These are phyloP conservation scores for Mamestra brassicae DNA, from an alignment of 2,888 invertebrate species.

Conservation along the genomic window DNA sequence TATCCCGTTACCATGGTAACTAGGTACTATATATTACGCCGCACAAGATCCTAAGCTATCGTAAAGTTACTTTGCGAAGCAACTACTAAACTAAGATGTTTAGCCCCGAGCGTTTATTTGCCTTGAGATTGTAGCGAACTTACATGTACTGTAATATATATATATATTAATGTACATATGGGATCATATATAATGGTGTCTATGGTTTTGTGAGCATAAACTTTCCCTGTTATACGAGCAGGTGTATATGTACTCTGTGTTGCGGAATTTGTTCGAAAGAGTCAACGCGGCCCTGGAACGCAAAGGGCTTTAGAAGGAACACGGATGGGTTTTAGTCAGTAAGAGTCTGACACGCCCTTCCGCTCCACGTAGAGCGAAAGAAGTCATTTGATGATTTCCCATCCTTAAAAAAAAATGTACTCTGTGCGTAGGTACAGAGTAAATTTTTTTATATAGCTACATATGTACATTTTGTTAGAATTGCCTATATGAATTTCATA, in stretches of 20 bases:
- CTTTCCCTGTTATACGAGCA: background rate
- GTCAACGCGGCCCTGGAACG: no score
- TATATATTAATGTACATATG: slow-evolving; percentile 8
- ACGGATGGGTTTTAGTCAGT: no score
- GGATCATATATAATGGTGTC: slow-evolving; percentile 14
- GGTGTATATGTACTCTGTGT: background rate
- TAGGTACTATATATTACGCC: slow-evolving; percentile 15
- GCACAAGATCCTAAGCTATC: slow-evolving; percentile 42
- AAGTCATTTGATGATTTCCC: no score
- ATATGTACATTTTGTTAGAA: background rate
- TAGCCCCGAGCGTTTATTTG: slow-evolving; percentile 53
- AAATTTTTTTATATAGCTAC: background rate
- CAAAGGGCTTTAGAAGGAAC: no score
- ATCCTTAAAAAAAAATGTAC: no score
- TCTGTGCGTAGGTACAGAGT: no score
- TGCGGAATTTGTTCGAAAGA: no score
- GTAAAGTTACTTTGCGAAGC: slow-evolving; percentile 48
- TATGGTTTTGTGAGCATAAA: slow-evolving; percentile 9
- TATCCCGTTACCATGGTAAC: slow-evolving; percentile 13
- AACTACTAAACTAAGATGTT: slow-evolving; percentile 49
- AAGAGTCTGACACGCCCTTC: no score
- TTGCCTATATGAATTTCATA: background rate
- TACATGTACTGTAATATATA: slow-evolving; percentile 8
- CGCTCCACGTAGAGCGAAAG: no score
- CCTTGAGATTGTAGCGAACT: slow-evolving; percentile 47